These are phyloP conservation scores for Cremastobaeus sp. DNA, from an alignment of 2,888 invertebrate genomes.

Conservation along the genomic window DNA sequence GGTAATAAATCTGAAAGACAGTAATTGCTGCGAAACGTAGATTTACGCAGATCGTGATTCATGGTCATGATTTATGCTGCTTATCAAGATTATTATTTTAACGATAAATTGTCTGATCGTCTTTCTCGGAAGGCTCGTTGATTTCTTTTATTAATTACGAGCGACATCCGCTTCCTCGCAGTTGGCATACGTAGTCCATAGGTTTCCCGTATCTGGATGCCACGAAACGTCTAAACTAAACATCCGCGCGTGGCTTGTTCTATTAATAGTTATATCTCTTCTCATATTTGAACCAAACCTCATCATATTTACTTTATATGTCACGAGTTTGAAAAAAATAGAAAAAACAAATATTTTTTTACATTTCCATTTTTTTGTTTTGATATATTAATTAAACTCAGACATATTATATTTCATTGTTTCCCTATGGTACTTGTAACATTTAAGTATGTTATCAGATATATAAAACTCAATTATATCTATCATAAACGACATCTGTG, in stretches of 20 bases:
- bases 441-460: too few relatives aligned
- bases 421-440: too few relatives aligned
- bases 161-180: slow-evolving; percentile 67
- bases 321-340: background rate
- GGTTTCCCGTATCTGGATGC: slow-evolving; percentile 53
- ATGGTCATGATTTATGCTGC: slow-evolving; percentile 45
- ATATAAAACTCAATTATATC: too few relatives aligned
- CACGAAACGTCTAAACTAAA: slow-evolving; percentile 58
- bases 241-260: slow-evolving; percentile 56
- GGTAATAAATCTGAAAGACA: slow-evolving; percentile 39
- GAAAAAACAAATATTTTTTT: too few relatives aligned
- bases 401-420: too few relatives aligned
- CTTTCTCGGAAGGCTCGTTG: slow-evolving; percentile 47
- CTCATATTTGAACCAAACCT: slow-evolving; percentile 21
- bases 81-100: slow-evolving; percentile 59
- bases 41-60: slow-evolving; percentile 46
- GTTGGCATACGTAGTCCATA: slow-evolving; percentile 58
- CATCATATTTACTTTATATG: slow-evolving; percentile 24
- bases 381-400: too few relatives aligned
- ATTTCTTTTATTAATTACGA: slow-evolving; percentile 66
- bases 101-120: slow-evolving; percentile 55
- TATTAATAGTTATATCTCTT: slow-evolving; percentile 63
- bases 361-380: too few relatives aligned
- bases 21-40: slow-evolving; percentile 43
- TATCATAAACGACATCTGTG: slow-evolving; percentile 75